Percentiles rank a stretch among this genome's conserved stretches.
These are phyloP conservation scores for Girardinus metallicus DNA, from an alignment of 2,797 vertebrate genomes.

Conservation along the genomic window DNA sequence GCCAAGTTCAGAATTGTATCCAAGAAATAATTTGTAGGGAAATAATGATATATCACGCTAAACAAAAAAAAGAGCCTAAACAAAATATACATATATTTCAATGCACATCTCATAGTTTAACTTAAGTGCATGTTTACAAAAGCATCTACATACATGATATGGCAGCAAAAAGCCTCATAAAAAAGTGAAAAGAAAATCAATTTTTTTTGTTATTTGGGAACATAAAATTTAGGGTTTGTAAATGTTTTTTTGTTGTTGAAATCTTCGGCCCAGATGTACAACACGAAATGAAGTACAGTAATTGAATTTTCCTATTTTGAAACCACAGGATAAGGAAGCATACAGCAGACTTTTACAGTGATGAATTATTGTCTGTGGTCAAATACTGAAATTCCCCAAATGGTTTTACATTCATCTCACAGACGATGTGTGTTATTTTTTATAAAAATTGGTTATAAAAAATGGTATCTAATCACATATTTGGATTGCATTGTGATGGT, in stretches of 20 bases:
- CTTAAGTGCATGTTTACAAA: slow-evolving; percentile 79
- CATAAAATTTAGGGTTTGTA: slow-evolving; percentile 53
- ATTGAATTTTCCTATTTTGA: slow-evolving; percentile 60
- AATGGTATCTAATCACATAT: slow-evolving; percentile 45
- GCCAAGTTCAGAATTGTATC: slow-evolving; percentile 74
- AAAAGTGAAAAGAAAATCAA: slow-evolving; percentile 17
- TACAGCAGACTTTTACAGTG: slow-evolving; percentile 74
- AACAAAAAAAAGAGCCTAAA: slow-evolving; percentile 50
- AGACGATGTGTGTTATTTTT: slow-evolving; percentile 53
- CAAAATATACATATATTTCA: slow-evolving; percentile 78
- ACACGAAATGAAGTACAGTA: slow-evolving; percentile 53
- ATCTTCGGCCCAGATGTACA: slow-evolving; percentile 45
- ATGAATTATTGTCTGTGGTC: slow-evolving; percentile 56
- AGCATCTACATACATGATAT: slow-evolving; percentile 80
- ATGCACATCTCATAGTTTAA: slow-evolving; percentile 74
- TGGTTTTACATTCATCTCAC: slow-evolving; percentile 68
- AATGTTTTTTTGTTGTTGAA: slow-evolving; percentile 50
- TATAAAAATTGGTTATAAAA: slow-evolving; percentile 48
- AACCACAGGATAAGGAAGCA: slow-evolving; percentile 63
- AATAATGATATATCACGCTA: slow-evolving; percentile 69
- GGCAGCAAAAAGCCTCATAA: slow-evolving; percentile 76
- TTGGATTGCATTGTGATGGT: slow-evolving; percentile 70
- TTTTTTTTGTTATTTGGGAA: slow-evolving; percentile 47
- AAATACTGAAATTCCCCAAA: slow-evolving; percentile 59
- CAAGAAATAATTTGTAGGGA: slow-evolving; percentile 63